Base-by-base conservation (phyloP, 2,888 invertebrate genomes). In the Drosophila birchii region DNA sequence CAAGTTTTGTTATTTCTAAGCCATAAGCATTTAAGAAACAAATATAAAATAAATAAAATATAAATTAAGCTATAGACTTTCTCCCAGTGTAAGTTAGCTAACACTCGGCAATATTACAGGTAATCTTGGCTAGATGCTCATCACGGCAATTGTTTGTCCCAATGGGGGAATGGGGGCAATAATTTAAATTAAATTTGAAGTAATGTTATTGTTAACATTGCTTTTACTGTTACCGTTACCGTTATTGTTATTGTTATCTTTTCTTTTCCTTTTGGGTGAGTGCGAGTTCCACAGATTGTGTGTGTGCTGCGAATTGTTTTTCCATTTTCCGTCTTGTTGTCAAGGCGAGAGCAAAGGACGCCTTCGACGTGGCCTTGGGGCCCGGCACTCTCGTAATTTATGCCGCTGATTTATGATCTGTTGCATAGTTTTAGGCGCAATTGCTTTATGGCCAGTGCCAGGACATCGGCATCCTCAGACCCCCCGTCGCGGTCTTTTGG, bases 121-220 rank as follows among this genome's bases (percentile, higher is more conserved):
- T 86, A 88, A 81, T 88, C 84, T 81, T 62, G 44, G 77, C 66
- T 41, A 63, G 79, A 88, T 88, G 76, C 77, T 71, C 85, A 84
- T 88, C 87, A 68, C 43, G 29, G 59, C 88, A 83, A 83, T 88
- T 83, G 81, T 69, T 74, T 57, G 71, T 18, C 41, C 41, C 58
- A n/a, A 16, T 11, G 18, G 20, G 34, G 32, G 49, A n/a, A 41
- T 56, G 39, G 59, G 29, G 47, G 79, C 59, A 84, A 81, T 90
- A 90, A 88, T 84, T 88, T 86, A 86, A 87, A 90, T 90, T 90
- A 90, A 87, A 90, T 90, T 87, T 88, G 76, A 88, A 81, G 82
- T 81, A 88, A 87, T 90, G 90, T 85, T 89, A 85, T 86, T 86
- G 82, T 85, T 85, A 38, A 74, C 68, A 81, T 83, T 80, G 77